These are phyloP conservation scores for Pantherophis vulpinus DNA, from an alignment of 2,797 vertebrate genomes.

Conservation along the genomic window DNA sequence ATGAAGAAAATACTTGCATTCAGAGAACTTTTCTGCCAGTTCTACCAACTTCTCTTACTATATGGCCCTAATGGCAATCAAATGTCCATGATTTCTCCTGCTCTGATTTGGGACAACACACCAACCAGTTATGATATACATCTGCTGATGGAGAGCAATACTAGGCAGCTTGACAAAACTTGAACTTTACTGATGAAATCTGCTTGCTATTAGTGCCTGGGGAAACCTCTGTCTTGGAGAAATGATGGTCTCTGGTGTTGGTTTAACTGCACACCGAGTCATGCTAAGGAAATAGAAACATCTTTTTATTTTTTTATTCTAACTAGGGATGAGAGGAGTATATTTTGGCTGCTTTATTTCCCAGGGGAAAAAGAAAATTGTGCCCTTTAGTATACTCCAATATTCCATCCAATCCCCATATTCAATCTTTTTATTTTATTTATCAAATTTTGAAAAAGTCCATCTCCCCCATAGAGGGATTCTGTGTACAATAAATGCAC, in stretches of 20 bases:
- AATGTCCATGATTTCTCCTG: not conserved
- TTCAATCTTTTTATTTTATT: constrained; percentile 4
- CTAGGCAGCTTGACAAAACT: not conserved
- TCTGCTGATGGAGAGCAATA: not conserved
- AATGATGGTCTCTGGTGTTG: not conserved
- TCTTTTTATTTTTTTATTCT: not conserved
- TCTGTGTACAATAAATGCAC: constrained; percentile 55
- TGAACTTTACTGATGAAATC: not conserved
- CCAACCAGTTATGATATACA: not conserved
- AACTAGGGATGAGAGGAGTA: not conserved
- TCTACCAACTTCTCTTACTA: not conserved
- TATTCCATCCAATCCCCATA: constrained; percentile 8
- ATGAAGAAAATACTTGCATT: not conserved
- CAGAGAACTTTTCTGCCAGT: not conserved
- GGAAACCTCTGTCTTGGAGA: not conserved
- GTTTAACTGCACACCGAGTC: not conserved
- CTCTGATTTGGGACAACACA: not conserved
- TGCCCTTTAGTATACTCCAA: not conserved
- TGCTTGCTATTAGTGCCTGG: not conserved
- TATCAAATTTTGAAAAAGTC: not conserved
- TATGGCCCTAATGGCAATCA: not conserved
- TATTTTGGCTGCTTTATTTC: not conserved
- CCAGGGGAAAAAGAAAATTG: not conserved
- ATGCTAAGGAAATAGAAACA: not conserved
- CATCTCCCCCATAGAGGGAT: not conserved